Conservation (phyloP, 2,888 invertebrate genomes). For the Apomyelois bistriatella region DNA sequence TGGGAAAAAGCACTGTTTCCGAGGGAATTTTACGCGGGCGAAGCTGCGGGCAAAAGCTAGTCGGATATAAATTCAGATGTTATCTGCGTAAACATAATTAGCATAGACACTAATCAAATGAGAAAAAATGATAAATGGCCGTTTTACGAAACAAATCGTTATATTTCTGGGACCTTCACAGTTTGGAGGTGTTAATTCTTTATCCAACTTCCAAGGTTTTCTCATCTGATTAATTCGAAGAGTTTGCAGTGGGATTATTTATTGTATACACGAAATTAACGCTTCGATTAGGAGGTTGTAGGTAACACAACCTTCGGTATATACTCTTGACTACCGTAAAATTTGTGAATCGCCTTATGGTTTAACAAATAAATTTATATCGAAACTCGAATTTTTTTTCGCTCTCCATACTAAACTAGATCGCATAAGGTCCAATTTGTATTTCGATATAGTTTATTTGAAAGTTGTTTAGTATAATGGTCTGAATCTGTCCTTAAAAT, state of each 20-base stretch:
- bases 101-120: constrained; percentile 2
- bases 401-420: too few relatives aligned
- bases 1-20: too few relatives aligned
- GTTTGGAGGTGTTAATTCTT: constrained; percentile 60
- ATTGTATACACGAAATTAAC: constrained; percentile 19
- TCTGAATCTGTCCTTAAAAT: too few relatives aligned
- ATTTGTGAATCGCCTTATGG: background rate
- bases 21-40: too few relatives aligned
- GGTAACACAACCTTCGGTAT: background rate
- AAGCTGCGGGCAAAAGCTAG: too few relatives aligned
- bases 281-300: constrained; percentile 10
- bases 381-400: too few relatives aligned
- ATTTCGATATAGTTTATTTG: too few relatives aligned
- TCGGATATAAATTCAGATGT: background rate
- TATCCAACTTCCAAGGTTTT: constrained; percentile 53
- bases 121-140: constrained; percentile 17
- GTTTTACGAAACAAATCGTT: constrained; percentile 39
- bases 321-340: background rate
- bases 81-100: background rate
- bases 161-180: constrained; percentile 39
- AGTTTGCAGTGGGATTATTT: constrained; percentile 23
- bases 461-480: too few relatives aligned
- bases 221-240: constrained; percentile 44
- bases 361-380: too few relatives aligned
- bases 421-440: too few relatives aligned